Conservation (phyloP, 2,888 invertebrate species). For the Cyaniris semiargus region DNA sequence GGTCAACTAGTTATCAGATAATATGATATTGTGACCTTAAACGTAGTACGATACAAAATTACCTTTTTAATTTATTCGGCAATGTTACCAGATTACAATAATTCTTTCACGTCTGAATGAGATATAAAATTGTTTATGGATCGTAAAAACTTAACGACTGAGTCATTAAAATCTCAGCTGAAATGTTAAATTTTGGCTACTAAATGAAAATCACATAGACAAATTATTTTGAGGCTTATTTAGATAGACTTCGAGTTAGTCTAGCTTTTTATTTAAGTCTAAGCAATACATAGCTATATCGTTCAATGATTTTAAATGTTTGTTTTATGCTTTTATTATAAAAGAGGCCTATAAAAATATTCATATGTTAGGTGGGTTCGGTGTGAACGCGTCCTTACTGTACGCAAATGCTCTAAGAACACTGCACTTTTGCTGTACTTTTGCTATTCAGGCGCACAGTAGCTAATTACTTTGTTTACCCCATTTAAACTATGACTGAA, state of each 20-base stretch:
- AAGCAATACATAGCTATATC: neutral
- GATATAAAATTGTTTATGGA: conserved; percentile 7
- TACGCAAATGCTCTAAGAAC: neutral
- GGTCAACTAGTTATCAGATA: too few relatives aligned
- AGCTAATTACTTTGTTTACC: conserved; percentile 2
- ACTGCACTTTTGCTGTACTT: neutral
- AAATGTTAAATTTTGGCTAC: neutral
- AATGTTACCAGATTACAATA: neutral
- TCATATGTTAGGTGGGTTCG: too few relatives aligned
- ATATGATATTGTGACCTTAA: too few relatives aligned
- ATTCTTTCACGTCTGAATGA: neutral
- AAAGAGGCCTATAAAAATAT: too few relatives aligned
- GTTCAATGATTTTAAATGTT: too few relatives aligned
- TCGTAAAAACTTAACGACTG: neutral
- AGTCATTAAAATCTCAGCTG: conserved; percentile 6
- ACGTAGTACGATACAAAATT: neutral
- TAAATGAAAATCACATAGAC: neutral
- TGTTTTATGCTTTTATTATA: too few relatives aligned
- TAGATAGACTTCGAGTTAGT: neutral
- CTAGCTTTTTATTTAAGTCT: neutral
- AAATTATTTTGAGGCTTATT: neutral
- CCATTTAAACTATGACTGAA: conserved; percentile 22
- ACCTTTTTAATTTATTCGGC: neutral
- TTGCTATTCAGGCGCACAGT: neutral
- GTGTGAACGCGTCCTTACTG: neutral